Evolutionary conservation across 2,888 invertebrate species (phyloP).

Genomic region (Malacosoma neustria): DNA sequence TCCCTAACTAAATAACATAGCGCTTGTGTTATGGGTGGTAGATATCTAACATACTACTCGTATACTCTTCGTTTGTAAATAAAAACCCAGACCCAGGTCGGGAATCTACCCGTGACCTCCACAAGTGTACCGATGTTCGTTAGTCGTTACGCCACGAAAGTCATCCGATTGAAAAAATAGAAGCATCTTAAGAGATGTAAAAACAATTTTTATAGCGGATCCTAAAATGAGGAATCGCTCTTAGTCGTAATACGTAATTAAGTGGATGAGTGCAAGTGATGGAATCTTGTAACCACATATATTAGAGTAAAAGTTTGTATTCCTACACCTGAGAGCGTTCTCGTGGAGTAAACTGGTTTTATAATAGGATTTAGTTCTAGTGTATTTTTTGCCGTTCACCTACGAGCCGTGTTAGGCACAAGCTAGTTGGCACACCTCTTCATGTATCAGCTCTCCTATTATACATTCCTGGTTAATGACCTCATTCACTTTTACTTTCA

Average conservation of each 20-base stretch:
- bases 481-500: slow-evolving; percentile 55
- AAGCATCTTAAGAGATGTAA: no score
- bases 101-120: no score
- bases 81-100: no score
- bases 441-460: slow-evolving; percentile 29
- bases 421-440: slow-evolving; percentile 28
- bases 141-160: no score
- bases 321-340: slow-evolving; percentile 42
- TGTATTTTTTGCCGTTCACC: slow-evolving; percentile 66
- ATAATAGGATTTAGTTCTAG: slow-evolving; percentile 38
- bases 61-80: no score
- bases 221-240: no score
- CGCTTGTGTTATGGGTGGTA: no score
- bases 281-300: slow-evolving; percentile 48
- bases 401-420: slow-evolving; percentile 34
- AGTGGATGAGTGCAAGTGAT: slow-evolving; percentile 23
- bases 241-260: neutral
- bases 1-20: no score
- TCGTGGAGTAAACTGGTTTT: slow-evolving; percentile 48
- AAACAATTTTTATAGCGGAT: no score
- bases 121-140: no score
- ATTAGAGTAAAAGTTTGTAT: slow-evolving; percentile 64
- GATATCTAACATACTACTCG: no score
- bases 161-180: no score
- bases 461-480: slow-evolving; percentile 29